Evolutionary conservation across 2,797 vertebrate species (phyloP).

Genomic region (Falco concolor): DNA sequence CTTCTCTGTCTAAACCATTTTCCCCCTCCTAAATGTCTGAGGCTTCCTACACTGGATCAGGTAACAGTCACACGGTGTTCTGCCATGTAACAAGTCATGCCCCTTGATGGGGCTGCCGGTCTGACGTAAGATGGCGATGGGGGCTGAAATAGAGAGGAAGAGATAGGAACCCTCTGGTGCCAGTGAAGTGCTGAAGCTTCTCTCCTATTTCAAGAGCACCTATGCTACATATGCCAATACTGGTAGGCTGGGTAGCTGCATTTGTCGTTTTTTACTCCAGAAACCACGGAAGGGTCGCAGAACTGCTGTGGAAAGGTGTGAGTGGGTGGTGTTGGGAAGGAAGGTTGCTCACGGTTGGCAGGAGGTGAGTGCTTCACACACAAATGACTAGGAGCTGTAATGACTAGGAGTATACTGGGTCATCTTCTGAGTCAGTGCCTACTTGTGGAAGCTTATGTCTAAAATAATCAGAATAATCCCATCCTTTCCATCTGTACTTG

Average conservation of each 20-base stretch:
- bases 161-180: neutral
- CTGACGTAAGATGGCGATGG: rapidly evolving
- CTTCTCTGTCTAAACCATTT: neutral
- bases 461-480: neutral
- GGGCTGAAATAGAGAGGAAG: neutral
- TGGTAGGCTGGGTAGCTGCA: neutral
- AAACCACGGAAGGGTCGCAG: neutral
- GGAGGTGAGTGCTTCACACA: neutral
- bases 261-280: neutral
- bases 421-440: neutral
- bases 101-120: neutral
- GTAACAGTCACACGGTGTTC: neutral
- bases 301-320: neutral
- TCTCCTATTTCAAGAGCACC: neutral
- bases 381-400: neutral
- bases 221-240: rapidly evolving
- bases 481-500: neutral
- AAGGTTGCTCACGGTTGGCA: neutral
- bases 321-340: neutral
- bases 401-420: neutral
- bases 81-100: rapidly evolving
- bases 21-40: neutral
- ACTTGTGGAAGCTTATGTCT: neutral
- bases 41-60: neutral
- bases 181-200: neutral